Evolutionary conservation across 2,797 vertebrate species (phyloP).

Genomic region (Poeciliopsis turneri): DNA sequence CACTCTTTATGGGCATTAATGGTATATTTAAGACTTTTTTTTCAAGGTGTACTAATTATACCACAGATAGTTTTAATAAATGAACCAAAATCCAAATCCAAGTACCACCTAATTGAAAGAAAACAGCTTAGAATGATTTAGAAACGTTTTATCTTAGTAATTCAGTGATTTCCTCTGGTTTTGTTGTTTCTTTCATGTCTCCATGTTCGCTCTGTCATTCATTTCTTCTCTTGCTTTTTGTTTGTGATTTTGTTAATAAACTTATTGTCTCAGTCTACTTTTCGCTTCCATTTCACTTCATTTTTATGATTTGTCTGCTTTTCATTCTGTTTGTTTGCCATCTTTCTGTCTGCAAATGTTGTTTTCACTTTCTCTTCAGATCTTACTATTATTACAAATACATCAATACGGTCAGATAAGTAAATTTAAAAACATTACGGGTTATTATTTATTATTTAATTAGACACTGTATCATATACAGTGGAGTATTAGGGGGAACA

Average conservation of each 20-base stretch:
- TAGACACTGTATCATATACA: not conserved
- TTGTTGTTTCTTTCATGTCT: constrained; percentile 8
- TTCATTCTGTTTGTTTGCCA: not conserved
- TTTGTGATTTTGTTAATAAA: constrained; percentile 54
- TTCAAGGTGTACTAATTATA: not conserved
- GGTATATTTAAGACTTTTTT: not conserved
- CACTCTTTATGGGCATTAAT: not conserved
- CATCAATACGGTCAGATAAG: not conserved
- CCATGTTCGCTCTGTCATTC: constrained; percentile 24
- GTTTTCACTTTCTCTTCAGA: not conserved
- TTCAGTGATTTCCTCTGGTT: constrained; percentile 1
- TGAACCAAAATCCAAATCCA: not conserved
- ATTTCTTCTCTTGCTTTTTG: constrained; percentile 14
- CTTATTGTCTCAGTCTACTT: constrained; percentile 22
- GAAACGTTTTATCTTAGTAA: not conserved
- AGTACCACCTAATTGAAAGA: not conserved
- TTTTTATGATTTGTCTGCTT: constrained; percentile 25
- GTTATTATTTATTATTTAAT: not conserved
- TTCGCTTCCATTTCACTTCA: constrained; percentile 38
- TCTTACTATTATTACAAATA: not conserved
- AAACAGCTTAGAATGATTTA: not conserved
- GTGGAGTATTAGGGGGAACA: no score
- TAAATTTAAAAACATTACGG: not conserved
- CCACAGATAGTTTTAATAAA: not conserved
- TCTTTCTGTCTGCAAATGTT: not conserved